Evolutionary conservation across 2,797 vertebrate species (phyloP).

Genomic region (Helostoma temminkii): DNA sequence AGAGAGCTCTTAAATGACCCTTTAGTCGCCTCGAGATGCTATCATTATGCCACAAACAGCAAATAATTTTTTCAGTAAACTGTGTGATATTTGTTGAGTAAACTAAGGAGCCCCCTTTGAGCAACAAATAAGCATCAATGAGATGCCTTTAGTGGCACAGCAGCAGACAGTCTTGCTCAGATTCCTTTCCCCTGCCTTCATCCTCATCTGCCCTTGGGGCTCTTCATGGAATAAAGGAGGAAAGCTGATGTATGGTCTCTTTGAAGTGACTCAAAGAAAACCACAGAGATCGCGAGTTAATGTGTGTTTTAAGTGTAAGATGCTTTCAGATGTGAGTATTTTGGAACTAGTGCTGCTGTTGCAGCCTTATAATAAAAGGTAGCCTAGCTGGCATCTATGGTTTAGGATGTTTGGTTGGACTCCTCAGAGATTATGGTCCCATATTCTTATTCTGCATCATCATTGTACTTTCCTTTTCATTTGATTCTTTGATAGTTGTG

Average conservation of each 20-base stretch:
- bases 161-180: constrained; percentile 47
- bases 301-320: constrained; percentile 55
- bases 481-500: no score
- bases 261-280: constrained; percentile 75
- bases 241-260: constrained; percentile 66
- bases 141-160: constrained; percentile 46
- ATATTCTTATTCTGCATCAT: not conserved
- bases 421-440: not conserved
- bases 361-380: not conserved
- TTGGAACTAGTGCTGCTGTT: constrained; percentile 11
- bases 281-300: constrained; percentile 62
- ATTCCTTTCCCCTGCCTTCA: constrained; percentile 55
- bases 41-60: constrained; percentile 41
- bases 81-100: constrained; percentile 67
- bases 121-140: constrained; percentile 56
- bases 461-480: not conserved
- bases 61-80: constrained; percentile 62
- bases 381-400: not conserved
- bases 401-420: constrained; percentile 1
- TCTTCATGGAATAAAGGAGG: constrained; percentile 57
- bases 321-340: constrained; percentile 38
- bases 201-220: constrained; percentile 57
- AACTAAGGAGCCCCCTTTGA: constrained; percentile 55
- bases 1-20: constrained; percentile 28
- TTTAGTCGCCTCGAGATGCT: constrained; percentile 38